Evolutionary conservation across 2,113 vertebrate genomes (phyloP).

Genomic region (Hippocampus abdominalis): DNA sequence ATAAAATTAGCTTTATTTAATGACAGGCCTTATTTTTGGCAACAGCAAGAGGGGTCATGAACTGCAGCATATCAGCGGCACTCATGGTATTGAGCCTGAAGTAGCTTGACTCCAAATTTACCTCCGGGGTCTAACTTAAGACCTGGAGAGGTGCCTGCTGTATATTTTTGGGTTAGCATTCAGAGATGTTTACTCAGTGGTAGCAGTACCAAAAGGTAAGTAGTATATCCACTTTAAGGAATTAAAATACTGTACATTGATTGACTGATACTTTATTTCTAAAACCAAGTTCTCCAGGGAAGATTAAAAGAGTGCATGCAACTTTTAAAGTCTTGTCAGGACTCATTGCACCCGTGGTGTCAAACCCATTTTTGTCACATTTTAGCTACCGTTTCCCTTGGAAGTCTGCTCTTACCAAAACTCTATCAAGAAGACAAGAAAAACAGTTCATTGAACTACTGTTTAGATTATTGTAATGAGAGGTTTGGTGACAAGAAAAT

Average conservation of each 20-base stretch:
- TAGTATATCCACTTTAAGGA: conserved; percentile 61
- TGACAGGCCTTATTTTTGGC: conserved; percentile 58
- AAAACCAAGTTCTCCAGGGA: conserved; percentile 8
- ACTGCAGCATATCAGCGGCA: conserved; percentile 54
- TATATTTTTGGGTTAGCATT: conserved; percentile 62
- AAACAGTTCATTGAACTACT: too few species aligned
- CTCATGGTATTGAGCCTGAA: conserved; percentile 43
- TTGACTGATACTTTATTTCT: conserved; percentile 44
- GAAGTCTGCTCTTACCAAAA: too few species aligned
- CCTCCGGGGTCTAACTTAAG: conserved; percentile 49
- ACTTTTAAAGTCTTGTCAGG: neutral
- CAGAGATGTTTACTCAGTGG: conserved; percentile 57
- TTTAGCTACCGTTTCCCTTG: too few species aligned
- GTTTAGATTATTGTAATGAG: too few species aligned
- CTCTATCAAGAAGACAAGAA: too few species aligned
- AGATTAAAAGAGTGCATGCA: conserved; percentile 13
- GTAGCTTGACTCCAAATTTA: conserved; percentile 52
- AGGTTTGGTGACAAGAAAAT: too few species aligned
- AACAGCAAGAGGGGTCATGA: conserved; percentile 54
- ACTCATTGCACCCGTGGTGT: neutral
- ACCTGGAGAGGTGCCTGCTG: conserved; percentile 52
- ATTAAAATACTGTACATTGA: conserved; percentile 54
- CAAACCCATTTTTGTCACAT: too few species aligned
- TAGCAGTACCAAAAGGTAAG: conserved; percentile 59
- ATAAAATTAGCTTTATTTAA: conserved; percentile 60